A percentile compares a stretch with the other conserved stretches of the same genome.
Conservation (phyloP, 2,797 vertebrate genomes). For the Kryptopterus vitreolus region DNA sequence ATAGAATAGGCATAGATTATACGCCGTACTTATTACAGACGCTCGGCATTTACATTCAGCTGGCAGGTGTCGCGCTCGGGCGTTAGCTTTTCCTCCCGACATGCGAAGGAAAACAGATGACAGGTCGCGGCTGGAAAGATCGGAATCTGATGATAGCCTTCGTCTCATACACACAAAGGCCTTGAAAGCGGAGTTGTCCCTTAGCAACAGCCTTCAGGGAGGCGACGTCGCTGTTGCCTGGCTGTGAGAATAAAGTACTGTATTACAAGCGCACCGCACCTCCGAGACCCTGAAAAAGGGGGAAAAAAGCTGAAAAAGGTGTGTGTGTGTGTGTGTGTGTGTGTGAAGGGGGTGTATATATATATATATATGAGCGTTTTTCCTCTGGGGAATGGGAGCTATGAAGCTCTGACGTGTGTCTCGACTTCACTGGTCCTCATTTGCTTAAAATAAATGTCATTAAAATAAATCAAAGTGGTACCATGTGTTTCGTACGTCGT, state of each 20-base stretch:
- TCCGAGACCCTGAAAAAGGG: slow-evolving; percentile 24
- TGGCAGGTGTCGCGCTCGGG: neutral
- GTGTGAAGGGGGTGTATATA: neutral
- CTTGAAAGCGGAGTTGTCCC: slow-evolving; percentile 35
- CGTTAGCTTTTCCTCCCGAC: neutral
- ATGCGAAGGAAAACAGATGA: neutral
- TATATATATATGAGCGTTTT: slow-evolving; percentile 8
- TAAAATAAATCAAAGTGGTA: slow-evolving; percentile 19
- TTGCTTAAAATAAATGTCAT: slow-evolving; percentile 39
- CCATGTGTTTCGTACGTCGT: neutral
- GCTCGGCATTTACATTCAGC: neutral
- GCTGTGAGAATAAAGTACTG: slow-evolving; percentile 29
- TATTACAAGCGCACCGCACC: slow-evolving; percentile 26
- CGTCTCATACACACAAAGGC: slow-evolving; percentile 2
- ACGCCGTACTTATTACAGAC: neutral
- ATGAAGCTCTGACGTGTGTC: slow-evolving; percentile 18
- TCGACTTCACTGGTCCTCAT: slow-evolving; percentile 7
- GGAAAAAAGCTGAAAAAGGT: slow-evolving; percentile 16
- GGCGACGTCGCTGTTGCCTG: slow-evolving; percentile 20
- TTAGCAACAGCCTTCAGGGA: slow-evolving; percentile 41
- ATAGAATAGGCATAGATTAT: neutral
- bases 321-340: too few species aligned
- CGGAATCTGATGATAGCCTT: neutral
- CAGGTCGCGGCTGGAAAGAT: neutral
- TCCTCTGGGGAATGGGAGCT: neutral